Evolutionary conservation across 2,888 invertebrate genomes (phyloP).

Genomic region (Sarcophaga caerulescens): DNA sequence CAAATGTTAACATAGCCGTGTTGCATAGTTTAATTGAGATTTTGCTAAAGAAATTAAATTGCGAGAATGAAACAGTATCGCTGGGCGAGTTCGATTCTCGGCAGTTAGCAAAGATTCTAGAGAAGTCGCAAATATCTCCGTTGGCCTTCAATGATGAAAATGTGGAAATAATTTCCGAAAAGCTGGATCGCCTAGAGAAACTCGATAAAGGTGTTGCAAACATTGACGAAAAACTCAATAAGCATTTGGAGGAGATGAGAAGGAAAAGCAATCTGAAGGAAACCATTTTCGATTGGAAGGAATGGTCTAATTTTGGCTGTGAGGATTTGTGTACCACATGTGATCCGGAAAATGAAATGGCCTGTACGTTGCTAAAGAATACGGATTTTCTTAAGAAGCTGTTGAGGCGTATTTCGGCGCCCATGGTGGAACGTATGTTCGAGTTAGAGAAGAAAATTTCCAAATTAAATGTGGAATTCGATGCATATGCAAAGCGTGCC

Average conservation of each 20-base stretch:
- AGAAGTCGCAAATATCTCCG: constrained; percentile 72
- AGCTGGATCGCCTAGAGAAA: constrained; percentile 70
- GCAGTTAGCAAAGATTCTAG: constrained; percentile 73
- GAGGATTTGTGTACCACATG: constrained; percentile 77
- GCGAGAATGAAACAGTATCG: constrained; percentile 74
- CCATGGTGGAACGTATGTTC: constrained; percentile 74
- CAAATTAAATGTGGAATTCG: constrained; percentile 72
- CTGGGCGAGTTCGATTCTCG: constrained; percentile 75
- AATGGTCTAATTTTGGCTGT: constrained; percentile 71
- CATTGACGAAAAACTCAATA: constrained; percentile 71
- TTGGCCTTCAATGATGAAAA: constrained; percentile 73
- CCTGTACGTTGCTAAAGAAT: constrained; percentile 76
- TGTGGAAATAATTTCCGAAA: constrained; percentile 70
- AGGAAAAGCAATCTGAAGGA: constrained; percentile 68
- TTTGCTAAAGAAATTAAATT: constrained; percentile 76
- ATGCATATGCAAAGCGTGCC: constrained; percentile 71
- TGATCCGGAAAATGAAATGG: constrained; percentile 76
- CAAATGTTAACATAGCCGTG: constrained; percentile 74
- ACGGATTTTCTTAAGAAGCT: constrained; percentile 76
- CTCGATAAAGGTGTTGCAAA: constrained; percentile 71
- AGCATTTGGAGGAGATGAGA: constrained; percentile 73
- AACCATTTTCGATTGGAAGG: constrained; percentile 65
- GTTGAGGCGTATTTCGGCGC: constrained; percentile 74
- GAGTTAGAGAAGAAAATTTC: constrained; percentile 71
- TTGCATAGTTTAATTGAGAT: constrained; percentile 77